These are phyloP conservation scores for Hirtodrosophila histrioides DNA, from an alignment of 2,888 invertebrate species.

Conservation along the genomic window DNA sequence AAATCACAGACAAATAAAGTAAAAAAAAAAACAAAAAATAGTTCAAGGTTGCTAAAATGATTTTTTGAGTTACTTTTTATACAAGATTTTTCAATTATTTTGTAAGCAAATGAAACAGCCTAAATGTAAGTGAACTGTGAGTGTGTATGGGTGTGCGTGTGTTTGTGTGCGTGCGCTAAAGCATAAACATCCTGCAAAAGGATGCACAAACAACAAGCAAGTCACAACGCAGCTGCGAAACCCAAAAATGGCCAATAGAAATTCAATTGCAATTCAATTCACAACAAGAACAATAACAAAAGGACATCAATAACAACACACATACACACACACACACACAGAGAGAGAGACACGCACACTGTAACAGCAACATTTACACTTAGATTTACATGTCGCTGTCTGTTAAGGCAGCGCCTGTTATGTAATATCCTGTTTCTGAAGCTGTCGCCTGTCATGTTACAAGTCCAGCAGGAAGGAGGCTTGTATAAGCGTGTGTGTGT, in stretches of 20 bases:
- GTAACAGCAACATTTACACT: conserved; percentile 18
- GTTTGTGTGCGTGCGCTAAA: conserved; percentile 32
- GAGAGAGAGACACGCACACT: conserved; percentile 7
- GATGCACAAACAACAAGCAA: conserved; percentile 16
- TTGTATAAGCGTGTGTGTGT: conserved; percentile 5
- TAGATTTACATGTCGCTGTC: conserved; percentile 51
- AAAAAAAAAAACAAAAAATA: conserved; percentile 22
- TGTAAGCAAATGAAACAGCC: conserved; percentile 35
- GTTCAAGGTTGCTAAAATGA: conserved; percentile 65
- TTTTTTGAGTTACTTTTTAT: conserved; percentile 47
- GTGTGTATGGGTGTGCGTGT: conserved; percentile 13
- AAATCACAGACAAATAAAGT: background rate
- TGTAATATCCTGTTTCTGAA: conserved; percentile 77
- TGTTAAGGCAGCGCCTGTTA: conserved; percentile 73
- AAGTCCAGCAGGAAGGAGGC: conserved; percentile 46
- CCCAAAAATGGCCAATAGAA: conserved; percentile 22
- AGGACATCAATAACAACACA: conserved; percentile 34
- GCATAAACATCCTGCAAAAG: conserved; percentile 33
- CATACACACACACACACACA: conserved; percentile 10
- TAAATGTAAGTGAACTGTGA: conserved; percentile 39
- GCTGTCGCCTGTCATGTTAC: conserved; percentile 77
- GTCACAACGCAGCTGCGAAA: background rate
- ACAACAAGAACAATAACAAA: conserved; percentile 39
- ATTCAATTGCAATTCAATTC: conserved; percentile 47
- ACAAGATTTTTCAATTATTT: conserved; percentile 37